Conservation (phyloP, 1,140 invertebrate species). For the Diprion similis region DNA sequence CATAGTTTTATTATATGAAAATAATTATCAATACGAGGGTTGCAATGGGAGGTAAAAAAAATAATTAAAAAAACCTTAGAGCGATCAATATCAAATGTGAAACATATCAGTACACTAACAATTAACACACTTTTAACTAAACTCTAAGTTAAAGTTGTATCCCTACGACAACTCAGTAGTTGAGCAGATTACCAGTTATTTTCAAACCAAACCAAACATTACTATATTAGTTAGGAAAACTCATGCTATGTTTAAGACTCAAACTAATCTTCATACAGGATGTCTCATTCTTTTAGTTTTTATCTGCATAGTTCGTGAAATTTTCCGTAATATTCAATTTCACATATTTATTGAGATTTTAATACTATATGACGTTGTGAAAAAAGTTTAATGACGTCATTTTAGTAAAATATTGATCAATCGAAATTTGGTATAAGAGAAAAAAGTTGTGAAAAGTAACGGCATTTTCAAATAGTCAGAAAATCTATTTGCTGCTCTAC, state of each 20-base stretch:
- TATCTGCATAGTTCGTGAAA: conserved; percentile 1
- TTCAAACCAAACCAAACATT: conserved; percentile 57
- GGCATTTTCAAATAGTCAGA: no score
- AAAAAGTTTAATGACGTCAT: no score
- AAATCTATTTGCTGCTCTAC: no score
- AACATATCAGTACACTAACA: conserved; percentile 22
- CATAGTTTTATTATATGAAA: background rate
- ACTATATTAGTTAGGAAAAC: conserved; percentile 56
- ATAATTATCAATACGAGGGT: no score
- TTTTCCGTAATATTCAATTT: no score
- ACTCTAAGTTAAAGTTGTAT: background rate
- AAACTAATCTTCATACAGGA: conserved; percentile 24
- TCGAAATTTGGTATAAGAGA: no score
- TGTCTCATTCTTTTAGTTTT: conserved; percentile 16
- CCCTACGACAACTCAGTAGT: background rate
- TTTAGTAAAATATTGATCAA: no score
- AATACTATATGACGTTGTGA: no score
- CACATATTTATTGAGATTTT: no score
- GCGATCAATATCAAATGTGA: conserved; percentile 20
- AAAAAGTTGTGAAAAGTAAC: no score
- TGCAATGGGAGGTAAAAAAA: no score
- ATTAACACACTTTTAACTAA: no score
- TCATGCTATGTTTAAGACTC: conserved; percentile 54
- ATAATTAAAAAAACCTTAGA: conserved; percentile 24
- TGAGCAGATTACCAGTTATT: conserved; percentile 42